Evolutionary conservation across 2,888 invertebrate species (phyloP).

Genomic region (Nomada goodeniana): DNA sequence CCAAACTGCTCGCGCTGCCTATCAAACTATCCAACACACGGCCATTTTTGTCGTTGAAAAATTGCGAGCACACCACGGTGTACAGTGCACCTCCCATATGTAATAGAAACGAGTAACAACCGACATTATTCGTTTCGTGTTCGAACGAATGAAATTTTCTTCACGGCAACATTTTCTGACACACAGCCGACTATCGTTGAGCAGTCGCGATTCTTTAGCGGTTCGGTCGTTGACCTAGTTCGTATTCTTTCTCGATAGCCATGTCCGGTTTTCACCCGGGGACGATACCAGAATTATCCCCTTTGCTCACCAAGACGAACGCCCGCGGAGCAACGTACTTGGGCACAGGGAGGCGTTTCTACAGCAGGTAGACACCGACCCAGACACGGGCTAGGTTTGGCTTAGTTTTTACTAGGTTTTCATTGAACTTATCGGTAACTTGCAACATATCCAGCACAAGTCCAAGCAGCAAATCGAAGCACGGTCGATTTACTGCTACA

Average conservation of each 20-base stretch:
- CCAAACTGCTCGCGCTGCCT: not conserved
- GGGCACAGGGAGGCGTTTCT: not conserved
- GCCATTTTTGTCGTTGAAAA: too few species aligned
- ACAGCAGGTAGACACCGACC: not conserved
- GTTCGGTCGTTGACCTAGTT: constrained; percentile 60
- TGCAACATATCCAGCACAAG: too few species aligned
- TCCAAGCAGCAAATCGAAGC: too few species aligned
- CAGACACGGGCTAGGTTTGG: too few species aligned
- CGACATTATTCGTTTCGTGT: constrained; percentile 18
- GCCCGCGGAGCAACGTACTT: not conserved
- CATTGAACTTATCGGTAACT: too few species aligned
- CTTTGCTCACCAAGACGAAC: constrained; percentile 29
- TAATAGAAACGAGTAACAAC: too few species aligned
- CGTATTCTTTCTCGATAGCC: constrained; percentile 55
- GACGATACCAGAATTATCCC: constrained; percentile 57
- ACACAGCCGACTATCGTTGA: constrained; percentile 47
- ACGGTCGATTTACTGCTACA: too few species aligned
- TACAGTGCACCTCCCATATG: too few species aligned
- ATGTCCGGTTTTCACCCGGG: constrained; percentile 52
- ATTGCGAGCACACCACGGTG: too few species aligned
- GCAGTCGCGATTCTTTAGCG: constrained; percentile 55
- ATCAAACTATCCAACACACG: too few species aligned
- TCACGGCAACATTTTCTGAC: constrained; percentile 36
- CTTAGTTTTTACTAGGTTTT: too few species aligned
- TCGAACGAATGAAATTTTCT: constrained; percentile 31